Evolutionary conservation across 2,888 invertebrate species (phyloP).

Genomic region (Antheraea yamamai): DNA sequence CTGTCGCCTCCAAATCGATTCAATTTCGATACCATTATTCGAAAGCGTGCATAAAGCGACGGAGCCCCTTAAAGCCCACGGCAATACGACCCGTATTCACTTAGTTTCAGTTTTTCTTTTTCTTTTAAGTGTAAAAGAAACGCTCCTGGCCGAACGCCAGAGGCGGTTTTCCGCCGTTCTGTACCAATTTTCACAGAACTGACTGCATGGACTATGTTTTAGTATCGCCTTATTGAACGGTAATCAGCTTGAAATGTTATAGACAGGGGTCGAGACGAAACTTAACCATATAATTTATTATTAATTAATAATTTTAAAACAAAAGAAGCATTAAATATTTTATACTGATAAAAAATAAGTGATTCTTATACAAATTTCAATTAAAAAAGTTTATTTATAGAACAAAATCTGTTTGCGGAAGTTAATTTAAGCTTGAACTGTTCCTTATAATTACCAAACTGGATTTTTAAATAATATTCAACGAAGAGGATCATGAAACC

Average conservation of each 20-base stretch:
- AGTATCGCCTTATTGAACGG: slow-evolving; percentile 12
- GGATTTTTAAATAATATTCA: neutral
- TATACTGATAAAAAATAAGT: too few species aligned
- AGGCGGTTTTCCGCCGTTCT: slow-evolving; percentile 23
- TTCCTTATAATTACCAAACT: neutral
- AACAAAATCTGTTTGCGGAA: neutral
- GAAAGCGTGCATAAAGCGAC: slow-evolving; percentile 18
- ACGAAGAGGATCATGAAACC: neutral
- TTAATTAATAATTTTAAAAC: neutral
- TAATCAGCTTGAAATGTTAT: neutral
- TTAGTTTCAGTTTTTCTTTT: slow-evolving; percentile 30
- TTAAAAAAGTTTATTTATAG: too few species aligned
- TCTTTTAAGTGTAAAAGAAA: slow-evolving; percentile 28
- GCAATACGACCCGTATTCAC: slow-evolving; percentile 28
- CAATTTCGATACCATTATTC: slow-evolving; percentile 21
- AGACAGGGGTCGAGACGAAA: neutral
- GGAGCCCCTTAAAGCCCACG: slow-evolving; percentile 22
- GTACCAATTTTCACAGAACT: slow-evolving; percentile 27
- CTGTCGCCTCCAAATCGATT: slow-evolving; percentile 30
- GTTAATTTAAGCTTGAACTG: neutral
- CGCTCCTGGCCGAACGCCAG: slow-evolving; percentile 26
- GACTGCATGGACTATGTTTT: slow-evolving; percentile 19
- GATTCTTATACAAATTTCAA: too few species aligned
- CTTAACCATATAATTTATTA: neutral
- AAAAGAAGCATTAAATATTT: neutral